phyloP scores from a whole-genome alignment of 2,797 vertebrate genomes.

The Hydrolagus colliei region DNA sequence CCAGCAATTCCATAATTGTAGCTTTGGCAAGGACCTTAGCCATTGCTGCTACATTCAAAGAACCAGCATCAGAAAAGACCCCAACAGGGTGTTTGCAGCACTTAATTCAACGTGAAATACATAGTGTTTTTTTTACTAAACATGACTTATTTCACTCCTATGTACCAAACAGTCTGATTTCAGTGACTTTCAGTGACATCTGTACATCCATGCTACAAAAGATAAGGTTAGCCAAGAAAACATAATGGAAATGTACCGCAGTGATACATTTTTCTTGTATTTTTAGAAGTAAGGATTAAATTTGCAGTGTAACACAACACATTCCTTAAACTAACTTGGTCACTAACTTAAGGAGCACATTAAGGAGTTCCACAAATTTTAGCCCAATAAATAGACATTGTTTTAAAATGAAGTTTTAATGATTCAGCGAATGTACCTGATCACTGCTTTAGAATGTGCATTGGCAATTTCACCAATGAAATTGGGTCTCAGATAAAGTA shows the following conservation, averaged over 20 bases:
- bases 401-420: background rate
- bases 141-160: too few species aligned
- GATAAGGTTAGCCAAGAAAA: background rate
- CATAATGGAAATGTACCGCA: background rate
- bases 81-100: too few species aligned
- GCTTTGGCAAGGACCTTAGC: background rate
- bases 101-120: too few species aligned
- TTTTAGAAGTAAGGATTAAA: background rate
- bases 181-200: background rate
- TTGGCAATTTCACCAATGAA: background rate
- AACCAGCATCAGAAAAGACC: background rate
- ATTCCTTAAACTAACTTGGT: background rate
- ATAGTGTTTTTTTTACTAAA: too few species aligned
- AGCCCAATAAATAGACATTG: too few species aligned
- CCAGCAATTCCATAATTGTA: background rate
- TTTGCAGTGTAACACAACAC: background rate
- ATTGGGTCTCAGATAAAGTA: constrained; percentile 1
- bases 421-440: background rate
- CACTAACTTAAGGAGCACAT: too few species aligned
- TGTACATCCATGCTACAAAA: background rate
- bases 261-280: too few species aligned
- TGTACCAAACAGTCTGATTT: background rate
- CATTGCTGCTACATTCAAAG: background rate
- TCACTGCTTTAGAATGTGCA: background rate
- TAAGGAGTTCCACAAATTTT: too few species aligned